Evolutionary conservation across 2,888 invertebrate species (phyloP), one percentile per base, ranked within the genome.

Genomic region (Drosophila longiperda): DNA sequence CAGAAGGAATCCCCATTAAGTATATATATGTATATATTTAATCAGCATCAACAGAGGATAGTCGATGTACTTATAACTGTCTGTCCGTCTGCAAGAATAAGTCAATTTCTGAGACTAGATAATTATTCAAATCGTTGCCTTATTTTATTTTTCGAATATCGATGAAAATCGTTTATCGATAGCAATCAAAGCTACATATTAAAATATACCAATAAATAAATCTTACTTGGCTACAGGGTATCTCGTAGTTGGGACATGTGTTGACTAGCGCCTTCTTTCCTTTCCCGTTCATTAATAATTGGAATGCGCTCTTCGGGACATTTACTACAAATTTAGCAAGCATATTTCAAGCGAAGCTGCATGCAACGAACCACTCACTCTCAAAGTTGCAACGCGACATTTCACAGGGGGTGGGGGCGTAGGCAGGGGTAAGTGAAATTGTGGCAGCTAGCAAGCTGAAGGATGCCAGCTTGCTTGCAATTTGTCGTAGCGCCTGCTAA

Each of bases 301-400:
- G 23, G 69, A 68, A 66, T 67, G 66, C 66, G 73, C 78, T 77
- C 84, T 75, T 71, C 69, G 71, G 81, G 68, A 66, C 76, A 66
- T 54, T 66, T 73, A 79, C 68, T 74, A 50, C 26, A 45, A 67
- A 81, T 83, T 79, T 74, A 73, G 74, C 70, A 63, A 85, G 79
- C 83, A 83, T 82, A 82, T 83, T 83, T 83, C 69, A 83, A 78
- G 80, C 77, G 55, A 60, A 55, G 75, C 70, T 65, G 15, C 45
- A 9, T 15, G 23, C 23, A 20, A 45, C 15, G 8, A 15, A 45
- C 15, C 4, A 15, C 45, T 67, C 53, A 66, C 49, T 60, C 53
- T 42, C 49, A 49, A 67, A 66, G 38, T 77, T 55, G 61, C 48
- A 55, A 55, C 58, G 26, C 45, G 23, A 15, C 23, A 23, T 45